phyloP scores from a whole-genome alignment of 2,113 vertebrate genomes.

The Bambusicola thoracicus region DNA sequence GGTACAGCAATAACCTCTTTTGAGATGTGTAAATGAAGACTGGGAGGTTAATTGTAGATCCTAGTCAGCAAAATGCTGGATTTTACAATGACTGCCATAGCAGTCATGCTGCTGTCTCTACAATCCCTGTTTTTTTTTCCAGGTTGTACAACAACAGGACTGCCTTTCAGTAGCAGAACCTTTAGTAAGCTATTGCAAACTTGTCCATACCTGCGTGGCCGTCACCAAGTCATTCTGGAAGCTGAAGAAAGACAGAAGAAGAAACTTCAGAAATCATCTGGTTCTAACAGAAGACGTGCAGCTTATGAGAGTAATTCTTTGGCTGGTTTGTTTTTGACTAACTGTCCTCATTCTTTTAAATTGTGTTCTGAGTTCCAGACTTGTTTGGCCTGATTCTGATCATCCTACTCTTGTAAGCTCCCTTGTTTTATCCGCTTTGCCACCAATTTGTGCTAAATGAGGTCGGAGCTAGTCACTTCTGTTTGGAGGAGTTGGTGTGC shows the following conservation, averaged over 20 bases:
- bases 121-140: neutral
- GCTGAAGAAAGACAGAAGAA: slow-evolving; percentile 81
- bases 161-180: slow-evolving; percentile 79
- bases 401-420: too few relatives aligned
- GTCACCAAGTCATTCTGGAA: slow-evolving; percentile 83
- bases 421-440: too few relatives aligned
- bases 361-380: too few relatives aligned
- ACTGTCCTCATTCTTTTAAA: too few relatives aligned
- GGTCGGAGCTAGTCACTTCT: too few relatives aligned
- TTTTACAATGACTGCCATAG: neutral
- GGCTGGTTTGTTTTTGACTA: neutral
- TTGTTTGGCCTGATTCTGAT: too few relatives aligned
- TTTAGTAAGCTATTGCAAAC: slow-evolving; percentile 78
- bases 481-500: too few relatives aligned
- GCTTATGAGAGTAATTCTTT: slow-evolving; percentile 34
- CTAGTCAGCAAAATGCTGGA: neutral
- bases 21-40: neutral
- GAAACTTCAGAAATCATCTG: slow-evolving; percentile 52
- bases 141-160: slow-evolving; percentile 78
- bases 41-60: neutral
- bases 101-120: neutral
- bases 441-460: too few relatives aligned
- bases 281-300: slow-evolving; percentile 29
- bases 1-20: neutral
- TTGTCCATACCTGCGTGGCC: slow-evolving; percentile 80